A percentile compares a stretch with the other conserved stretches of the same genome.
These are phyloP conservation scores for Platalea minor DNA, from an alignment of 2,797 vertebrate genomes.

Conservation along the genomic window DNA sequence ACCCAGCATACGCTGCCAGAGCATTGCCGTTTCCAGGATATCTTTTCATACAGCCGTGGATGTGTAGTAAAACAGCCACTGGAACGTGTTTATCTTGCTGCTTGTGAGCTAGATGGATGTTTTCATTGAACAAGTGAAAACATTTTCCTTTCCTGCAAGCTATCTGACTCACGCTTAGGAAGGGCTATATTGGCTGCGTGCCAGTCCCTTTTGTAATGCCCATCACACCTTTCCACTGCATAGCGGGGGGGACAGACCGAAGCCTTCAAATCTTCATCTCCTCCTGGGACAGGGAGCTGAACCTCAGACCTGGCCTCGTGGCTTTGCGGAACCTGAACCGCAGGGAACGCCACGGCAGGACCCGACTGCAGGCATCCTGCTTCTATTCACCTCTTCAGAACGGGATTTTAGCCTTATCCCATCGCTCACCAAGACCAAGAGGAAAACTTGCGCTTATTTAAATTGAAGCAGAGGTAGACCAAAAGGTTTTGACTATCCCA, in stretches of 20 bases:
- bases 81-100: accelerated
- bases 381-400: not conserved
- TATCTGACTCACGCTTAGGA: not conserved
- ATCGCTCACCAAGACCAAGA: not conserved
- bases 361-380: not conserved
- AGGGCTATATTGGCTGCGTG: not conserved
- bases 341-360: not conserved
- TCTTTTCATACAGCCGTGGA: not conserved
- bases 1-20: accelerated
- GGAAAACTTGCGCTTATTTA: not conserved
- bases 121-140: not conserved
- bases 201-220: not conserved
- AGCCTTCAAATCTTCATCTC: not conserved
- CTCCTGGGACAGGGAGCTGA: not conserved
- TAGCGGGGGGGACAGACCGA: not conserved
- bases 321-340: not conserved
- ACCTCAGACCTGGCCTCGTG: not conserved
- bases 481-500: not conserved
- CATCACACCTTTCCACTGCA: not conserved
- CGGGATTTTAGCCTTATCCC: not conserved
- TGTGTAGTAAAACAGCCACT: not conserved
- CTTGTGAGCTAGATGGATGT: not conserved
- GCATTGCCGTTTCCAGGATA: not conserved
- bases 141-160: not conserved
- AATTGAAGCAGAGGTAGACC: not conserved